phyloP scores from a whole-genome alignment of 2,888 invertebrate genomes.

The Patella ulyssiponensis region DNA sequence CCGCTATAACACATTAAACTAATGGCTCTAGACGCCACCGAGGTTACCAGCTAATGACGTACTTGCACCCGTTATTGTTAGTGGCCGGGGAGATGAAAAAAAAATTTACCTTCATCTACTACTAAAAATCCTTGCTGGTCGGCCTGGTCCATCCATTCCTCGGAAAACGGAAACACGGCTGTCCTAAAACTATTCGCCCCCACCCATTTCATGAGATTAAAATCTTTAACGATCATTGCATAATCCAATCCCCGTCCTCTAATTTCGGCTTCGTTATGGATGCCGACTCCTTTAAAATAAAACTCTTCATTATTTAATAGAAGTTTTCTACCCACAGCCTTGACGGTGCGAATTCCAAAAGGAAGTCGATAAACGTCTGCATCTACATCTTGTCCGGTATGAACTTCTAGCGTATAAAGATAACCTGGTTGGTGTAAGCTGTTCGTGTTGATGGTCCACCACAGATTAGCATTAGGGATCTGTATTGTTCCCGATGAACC shows the following conservation, averaged over 20 bases:
- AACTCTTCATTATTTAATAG: slow-evolving; percentile 87
- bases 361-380: slow-evolving; percentile 87
- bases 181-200: slow-evolving; percentile 96
- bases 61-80: no score
- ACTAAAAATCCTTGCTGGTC: slow-evolving; percentile 94
- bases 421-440: slow-evolving; percentile 51
- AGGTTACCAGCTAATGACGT: no score
- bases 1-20: no score
- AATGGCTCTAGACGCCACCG: no score
- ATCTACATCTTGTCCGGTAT: not conserved
- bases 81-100: no score
- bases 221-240: slow-evolving; percentile 89
- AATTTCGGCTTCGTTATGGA: slow-evolving; percentile 95
- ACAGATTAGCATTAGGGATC: slow-evolving; percentile 82
- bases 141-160: slow-evolving; percentile 94
- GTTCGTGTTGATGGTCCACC: slow-evolving; percentile 94
- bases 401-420: slow-evolving; percentile 53
- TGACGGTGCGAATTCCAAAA: slow-evolving; percentile 88
- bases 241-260: slow-evolving; percentile 94
- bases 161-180: slow-evolving; percentile 97
- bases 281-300: slow-evolving; percentile 93
- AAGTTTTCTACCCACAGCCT: slow-evolving; percentile 82
- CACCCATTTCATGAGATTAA: slow-evolving; percentile 94
- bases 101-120: slow-evolving; percentile 86
- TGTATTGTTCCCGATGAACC: slow-evolving; percentile 76